Base-by-base conservation (phyloP, 1,140 invertebrate species). In the Antheraea mylitta region DNA sequence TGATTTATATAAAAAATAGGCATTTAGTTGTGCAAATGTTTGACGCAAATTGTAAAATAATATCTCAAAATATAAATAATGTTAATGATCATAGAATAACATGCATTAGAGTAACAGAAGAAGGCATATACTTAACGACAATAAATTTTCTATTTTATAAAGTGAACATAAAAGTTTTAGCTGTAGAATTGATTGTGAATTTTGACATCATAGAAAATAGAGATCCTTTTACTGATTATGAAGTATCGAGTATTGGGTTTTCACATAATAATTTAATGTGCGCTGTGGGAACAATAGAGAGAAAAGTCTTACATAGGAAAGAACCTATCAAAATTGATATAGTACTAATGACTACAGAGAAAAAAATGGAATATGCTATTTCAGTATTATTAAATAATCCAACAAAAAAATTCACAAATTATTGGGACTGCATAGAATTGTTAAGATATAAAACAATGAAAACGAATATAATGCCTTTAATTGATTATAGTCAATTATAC, bases 1-100 rank as follows among this genome's bases (percentile, higher is more conserved):
- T 91, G 61, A 45, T 83, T 5, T 89, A 67, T 63, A 80, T 71
- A 67, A 91, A 91, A 79, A 72, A 88, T 66, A 83, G 87, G 74
- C 87, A 89, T 78, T 76, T 91, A 61, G 36, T 89, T 19, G 61
- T 79, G 7, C 79, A 83, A 67, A 58, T 87, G n/a, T 73, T 86
- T 53, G 80, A 89, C 73, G 69, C 67, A 69, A 68, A 80, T 63
- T 81, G 72, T 37, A 81, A 81, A 48, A 45, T 83, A 11, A 2
- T 84, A 62, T 80, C 75, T 22, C 78, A 91, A 62, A 68, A 66
- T 71, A 45, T 82, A 5, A 75, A 81, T 64, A 80, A 80, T 70
- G 53, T 89, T 0, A 89, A 89, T 74, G 89, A 91, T 71, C 71
- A 86, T 62, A 78, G 74, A 81, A 89, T 91, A 63, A 74, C 80